Percentiles rank a stretch among this genome's conserved stretches.
phyloP scores from a whole-genome alignment of 2,113 vertebrate genomes.

The Martes martes region DNA sequence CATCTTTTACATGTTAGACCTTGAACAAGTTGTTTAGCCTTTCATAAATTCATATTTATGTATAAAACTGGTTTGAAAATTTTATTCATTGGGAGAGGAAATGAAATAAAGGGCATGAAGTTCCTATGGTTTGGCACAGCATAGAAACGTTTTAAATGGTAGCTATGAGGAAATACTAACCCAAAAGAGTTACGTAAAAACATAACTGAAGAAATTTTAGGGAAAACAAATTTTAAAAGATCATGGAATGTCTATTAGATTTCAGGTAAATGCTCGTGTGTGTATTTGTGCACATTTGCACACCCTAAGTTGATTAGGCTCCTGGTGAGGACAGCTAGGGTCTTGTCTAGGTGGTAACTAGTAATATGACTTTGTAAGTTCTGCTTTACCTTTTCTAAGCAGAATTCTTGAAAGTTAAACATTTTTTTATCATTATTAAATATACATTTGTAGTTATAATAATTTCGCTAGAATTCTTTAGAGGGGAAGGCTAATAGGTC shows the following conservation, averaged over 20 bases:
- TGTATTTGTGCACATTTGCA: not conserved
- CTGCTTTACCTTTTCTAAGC: not conserved
- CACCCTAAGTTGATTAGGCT: not conserved
- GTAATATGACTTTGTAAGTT: not conserved
- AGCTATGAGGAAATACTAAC: not conserved
- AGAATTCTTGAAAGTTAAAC: not conserved
- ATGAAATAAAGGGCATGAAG: not conserved
- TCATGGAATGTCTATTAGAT: not conserved
- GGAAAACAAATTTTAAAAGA: not conserved
- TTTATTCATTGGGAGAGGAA: not conserved
- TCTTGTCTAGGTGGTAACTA: not conserved
- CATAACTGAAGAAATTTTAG: not conserved
- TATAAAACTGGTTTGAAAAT: not conserved
- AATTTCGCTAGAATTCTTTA: not conserved
- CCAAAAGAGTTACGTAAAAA: not conserved
- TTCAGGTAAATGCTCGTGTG: not conserved
- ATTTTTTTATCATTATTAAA: slow-evolving; percentile 14
- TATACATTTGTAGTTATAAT: not conserved
- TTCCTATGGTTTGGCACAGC: not conserved
- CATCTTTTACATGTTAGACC: not conserved
- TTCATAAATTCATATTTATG: not conserved
- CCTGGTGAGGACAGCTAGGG: not conserved
- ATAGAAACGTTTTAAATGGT: not conserved
- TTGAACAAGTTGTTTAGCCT: not conserved
- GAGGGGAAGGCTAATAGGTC: not conserved